These are phyloP conservation scores for Polymixis flavicincta DNA, from an alignment of 2,888 invertebrate genomes.

Conservation along the genomic window DNA sequence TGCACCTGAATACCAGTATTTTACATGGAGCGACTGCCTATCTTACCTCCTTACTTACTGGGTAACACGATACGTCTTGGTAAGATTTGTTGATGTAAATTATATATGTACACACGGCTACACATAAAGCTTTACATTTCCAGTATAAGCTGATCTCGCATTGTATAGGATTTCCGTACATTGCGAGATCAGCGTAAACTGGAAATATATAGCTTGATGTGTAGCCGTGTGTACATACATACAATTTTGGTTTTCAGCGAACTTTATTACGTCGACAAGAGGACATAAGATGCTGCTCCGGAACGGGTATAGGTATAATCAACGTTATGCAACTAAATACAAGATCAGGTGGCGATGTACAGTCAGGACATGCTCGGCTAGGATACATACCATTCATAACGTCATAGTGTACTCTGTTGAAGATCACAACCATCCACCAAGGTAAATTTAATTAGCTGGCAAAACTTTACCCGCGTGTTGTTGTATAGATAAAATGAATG, in stretches of 20 bases:
- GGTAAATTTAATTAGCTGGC: not conserved
- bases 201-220: too few relatives aligned
- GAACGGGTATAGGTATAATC: slow-evolving; percentile 67
- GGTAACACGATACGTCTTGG: not conserved
- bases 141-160: too few relatives aligned
- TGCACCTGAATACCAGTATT: not conserved
- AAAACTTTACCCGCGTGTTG: too few relatives aligned
- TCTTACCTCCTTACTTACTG: not conserved
- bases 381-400: slow-evolving; percentile 69
- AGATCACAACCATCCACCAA: slow-evolving; percentile 54
- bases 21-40: not conserved
- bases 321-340: slow-evolving; percentile 59
- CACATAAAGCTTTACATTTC: too few relatives aligned
- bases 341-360: slow-evolving; percentile 75
- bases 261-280: slow-evolving; percentile 29
- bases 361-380: slow-evolving; percentile 67
- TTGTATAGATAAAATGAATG: too few relatives aligned
- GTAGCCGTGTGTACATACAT: too few relatives aligned
- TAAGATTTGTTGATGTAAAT: not conserved
- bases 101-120: too few relatives aligned
- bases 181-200: too few relatives aligned
- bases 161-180: too few relatives aligned
- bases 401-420: slow-evolving; percentile 45
- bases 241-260: not conserved
- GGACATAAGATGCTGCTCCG: slow-evolving; percentile 65